Evolutionary conservation across 2,888 invertebrate species (phyloP).

Genomic region (Mythimna ferrago): DNA sequence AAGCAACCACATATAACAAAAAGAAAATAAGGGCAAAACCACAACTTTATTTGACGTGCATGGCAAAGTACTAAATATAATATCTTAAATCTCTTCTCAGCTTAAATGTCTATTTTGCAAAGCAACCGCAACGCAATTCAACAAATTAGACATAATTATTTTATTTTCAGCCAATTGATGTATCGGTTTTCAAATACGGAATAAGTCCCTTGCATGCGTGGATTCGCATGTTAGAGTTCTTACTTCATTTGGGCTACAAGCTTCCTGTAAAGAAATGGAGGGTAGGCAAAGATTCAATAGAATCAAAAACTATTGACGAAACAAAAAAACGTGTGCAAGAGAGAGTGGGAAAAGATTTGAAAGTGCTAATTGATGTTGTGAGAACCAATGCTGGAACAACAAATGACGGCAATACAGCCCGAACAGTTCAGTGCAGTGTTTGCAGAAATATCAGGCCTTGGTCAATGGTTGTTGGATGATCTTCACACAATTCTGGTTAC

Average conservation of each 20-base stretch:
- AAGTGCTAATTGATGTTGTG: background rate
- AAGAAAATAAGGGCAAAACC: background rate
- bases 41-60: background rate
- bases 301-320: background rate
- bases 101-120: background rate
- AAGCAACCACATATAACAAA: too few species aligned
- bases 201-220: too few species aligned
- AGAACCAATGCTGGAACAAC: background rate
- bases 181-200: too few species aligned
- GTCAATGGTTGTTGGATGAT: background rate
- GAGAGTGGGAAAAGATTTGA: too few species aligned
- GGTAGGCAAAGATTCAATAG: background rate
- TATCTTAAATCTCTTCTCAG: background rate
- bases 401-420: constrained; percentile 1
- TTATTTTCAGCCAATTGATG: too few species aligned
- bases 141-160: too few species aligned
- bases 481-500: background rate
- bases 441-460: background rate
- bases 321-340: background rate
- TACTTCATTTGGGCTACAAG: background rate
- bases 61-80: background rate
- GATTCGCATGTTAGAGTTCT: too few species aligned
- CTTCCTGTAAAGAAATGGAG: background rate
- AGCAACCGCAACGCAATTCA: too few species aligned
- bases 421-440: background rate